phyloP scores from a whole-genome alignment of 1,140 invertebrate species.

The Cotesia chilonis region DNA sequence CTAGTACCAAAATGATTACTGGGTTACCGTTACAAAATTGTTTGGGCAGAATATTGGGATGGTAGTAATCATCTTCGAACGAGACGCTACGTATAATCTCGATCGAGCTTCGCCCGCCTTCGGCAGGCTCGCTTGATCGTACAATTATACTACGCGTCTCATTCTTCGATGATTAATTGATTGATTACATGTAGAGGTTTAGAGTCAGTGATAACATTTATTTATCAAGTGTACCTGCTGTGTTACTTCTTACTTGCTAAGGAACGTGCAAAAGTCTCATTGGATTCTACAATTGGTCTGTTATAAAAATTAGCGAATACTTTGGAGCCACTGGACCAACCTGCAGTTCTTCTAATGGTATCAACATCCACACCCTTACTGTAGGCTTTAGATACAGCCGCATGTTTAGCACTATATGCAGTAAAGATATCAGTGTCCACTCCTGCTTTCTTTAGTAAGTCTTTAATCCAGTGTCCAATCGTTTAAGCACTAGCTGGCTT shows the following conservation, averaged over 20 bases:
- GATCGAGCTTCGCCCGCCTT: constrained; percentile 6
- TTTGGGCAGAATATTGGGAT: too few relatives aligned
- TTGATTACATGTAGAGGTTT: constrained; percentile 26
- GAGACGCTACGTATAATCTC: constrained; percentile 4
- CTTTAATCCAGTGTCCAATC: constrained; percentile 21
- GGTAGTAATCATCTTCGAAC: constrained; percentile 15
- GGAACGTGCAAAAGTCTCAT: neutral
- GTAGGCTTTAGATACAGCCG: constrained; percentile 6
- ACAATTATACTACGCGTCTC: constrained; percentile 18
- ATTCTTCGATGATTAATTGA: constrained; percentile 18
- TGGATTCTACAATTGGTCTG: constrained; percentile 6
- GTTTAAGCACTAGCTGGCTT: neutral
- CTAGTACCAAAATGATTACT: too few relatives aligned
- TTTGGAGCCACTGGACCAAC: neutral
- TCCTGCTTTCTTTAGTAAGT: constrained; percentile 11
- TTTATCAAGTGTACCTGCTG: neutral
- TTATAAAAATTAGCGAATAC: constrained; percentile 18
- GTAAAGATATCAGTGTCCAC: constrained; percentile 6
- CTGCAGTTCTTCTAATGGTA: constrained; percentile 9
- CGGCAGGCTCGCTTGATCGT: constrained; percentile 2
- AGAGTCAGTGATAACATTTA: constrained; percentile 18
- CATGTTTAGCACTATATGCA: constrained; percentile 20
- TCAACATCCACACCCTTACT: constrained; percentile 4
- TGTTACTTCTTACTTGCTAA: neutral
- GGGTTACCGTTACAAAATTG: too few relatives aligned